Conservation (phyloP, 2,113 vertebrate genomes). For the Prietella phreatophila region DNA sequence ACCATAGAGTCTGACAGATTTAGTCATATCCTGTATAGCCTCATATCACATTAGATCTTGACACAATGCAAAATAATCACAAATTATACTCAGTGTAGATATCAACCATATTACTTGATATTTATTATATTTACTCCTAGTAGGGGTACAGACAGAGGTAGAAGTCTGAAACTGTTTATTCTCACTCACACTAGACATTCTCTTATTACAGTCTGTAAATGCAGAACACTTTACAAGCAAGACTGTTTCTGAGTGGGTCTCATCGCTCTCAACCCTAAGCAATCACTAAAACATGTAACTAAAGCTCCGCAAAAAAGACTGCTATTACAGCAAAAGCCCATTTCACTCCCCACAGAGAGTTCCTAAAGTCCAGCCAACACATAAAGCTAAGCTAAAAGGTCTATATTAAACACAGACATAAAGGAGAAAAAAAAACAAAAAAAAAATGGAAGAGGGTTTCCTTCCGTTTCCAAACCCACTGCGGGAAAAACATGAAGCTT, state of each 20-base stretch:
- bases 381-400: slow-evolving; percentile 54
- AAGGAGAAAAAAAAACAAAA: slow-evolving; percentile 17
- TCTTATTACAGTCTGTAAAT: slow-evolving; percentile 13
- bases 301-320: slow-evolving; percentile 38
- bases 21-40: slow-evolving; percentile 4
- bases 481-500: slow-evolving; percentile 46
- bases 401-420: slow-evolving; percentile 43
- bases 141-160: background rate
- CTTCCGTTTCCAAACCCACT: slow-evolving; percentile 38
- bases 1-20: background rate
- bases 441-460: slow-evolving; percentile 38
- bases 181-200: background rate
- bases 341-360: slow-evolving; percentile 36
- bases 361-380: slow-evolving; percentile 42
- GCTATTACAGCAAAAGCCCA: slow-evolving; percentile 29
- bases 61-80: slow-evolving; percentile 3
- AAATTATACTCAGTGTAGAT: background rate
- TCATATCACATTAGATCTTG: background rate
- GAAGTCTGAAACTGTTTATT: background rate
- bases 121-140: background rate
- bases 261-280: background rate
- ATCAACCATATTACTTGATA: background rate
- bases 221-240: slow-evolving; percentile 8
- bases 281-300: slow-evolving; percentile 31
- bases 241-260: background rate